Evolutionary conservation across 2,113 vertebrate genomes (phyloP).

Genomic region (Leptobrachium ailaonicum): DNA sequence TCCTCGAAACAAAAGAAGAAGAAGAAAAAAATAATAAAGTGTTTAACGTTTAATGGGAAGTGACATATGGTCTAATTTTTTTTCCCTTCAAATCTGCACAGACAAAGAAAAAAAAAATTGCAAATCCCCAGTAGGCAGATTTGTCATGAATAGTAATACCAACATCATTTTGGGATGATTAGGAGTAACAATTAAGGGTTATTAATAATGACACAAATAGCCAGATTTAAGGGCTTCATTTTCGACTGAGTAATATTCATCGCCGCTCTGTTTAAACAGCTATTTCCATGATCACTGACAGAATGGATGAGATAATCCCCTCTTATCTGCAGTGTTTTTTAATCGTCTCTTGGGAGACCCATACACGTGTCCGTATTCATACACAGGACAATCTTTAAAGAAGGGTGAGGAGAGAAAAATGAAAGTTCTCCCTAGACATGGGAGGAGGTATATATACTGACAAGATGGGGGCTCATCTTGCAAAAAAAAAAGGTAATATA

Average conservation of each 20-base stretch:
- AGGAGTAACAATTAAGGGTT: constrained; percentile 82
- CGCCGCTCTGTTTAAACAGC: constrained; percentile 76
- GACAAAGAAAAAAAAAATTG: constrained; percentile 49
- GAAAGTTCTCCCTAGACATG: no score
- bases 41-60: constrained; percentile 52
- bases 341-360: constrained; percentile 17
- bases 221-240: constrained; percentile 79
- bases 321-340: constrained; percentile 30
- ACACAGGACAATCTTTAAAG: no score
- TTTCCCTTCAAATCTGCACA: constrained; percentile 60
- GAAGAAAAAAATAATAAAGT: constrained; percentile 9
- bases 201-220: constrained; percentile 87
- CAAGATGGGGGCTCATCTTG: no score
- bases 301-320: constrained; percentile 53
- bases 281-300: constrained; percentile 69
- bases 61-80: constrained; percentile 66
- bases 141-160: constrained; percentile 83
- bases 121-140: constrained; percentile 66
- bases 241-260: constrained; percentile 76
- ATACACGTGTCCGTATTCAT: background rate
- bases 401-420: no score
- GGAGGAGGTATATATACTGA: no score
- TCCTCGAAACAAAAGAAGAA: constrained; percentile 7
- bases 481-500: no score
- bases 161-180: constrained; percentile 81